A percentile compares a stretch with the other conserved stretches of the same genome.
These are phyloP conservation scores for Microtus obscurus DNA, from an alignment of 2,797 vertebrate species.

Conservation along the genomic window DNA sequence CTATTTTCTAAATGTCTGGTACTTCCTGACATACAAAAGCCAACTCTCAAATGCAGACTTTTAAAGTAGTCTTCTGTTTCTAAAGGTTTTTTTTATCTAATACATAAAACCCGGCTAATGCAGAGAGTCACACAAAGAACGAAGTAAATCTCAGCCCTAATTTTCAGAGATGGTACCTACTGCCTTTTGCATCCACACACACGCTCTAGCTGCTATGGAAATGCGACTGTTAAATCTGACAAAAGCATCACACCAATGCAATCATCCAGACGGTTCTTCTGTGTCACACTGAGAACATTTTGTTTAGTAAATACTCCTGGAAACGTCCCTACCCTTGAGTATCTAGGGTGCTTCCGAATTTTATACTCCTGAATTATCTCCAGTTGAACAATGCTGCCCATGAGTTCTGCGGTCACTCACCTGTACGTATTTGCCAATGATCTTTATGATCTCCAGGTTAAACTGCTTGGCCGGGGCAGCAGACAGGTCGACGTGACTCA, in stretches of 20 bases:
- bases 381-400: not conserved
- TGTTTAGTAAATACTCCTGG: not conserved
- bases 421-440: conserved; percentile 99
- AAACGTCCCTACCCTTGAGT: not conserved
- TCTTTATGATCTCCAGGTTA: conserved; percentile 99
- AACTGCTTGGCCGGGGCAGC: conserved; percentile 98
- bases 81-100: not conserved
- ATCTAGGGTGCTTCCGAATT: not conserved
- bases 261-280: not conserved
- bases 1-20: conserved; percentile 1
- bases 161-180: not conserved
- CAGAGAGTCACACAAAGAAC: not conserved
- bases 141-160: not conserved
- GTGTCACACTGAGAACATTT: not conserved
- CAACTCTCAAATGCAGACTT: not conserved
- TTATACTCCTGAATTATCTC: not conserved
- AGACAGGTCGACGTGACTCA: conserved; percentile 97
- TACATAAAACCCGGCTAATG: not conserved
- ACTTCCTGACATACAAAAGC: not conserved
- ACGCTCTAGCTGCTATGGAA: not conserved
- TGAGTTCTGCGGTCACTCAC: conserved; percentile 86
- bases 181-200: rapidly evolving
- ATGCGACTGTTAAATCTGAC: not conserved
- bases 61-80: conserved; percentile 11
- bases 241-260: not conserved